A percentile compares a stretch with the other conserved stretches of the same genome.
Conservation (phyloP, 2,888 invertebrate genomes). For the Catocala fraxini region DNA sequence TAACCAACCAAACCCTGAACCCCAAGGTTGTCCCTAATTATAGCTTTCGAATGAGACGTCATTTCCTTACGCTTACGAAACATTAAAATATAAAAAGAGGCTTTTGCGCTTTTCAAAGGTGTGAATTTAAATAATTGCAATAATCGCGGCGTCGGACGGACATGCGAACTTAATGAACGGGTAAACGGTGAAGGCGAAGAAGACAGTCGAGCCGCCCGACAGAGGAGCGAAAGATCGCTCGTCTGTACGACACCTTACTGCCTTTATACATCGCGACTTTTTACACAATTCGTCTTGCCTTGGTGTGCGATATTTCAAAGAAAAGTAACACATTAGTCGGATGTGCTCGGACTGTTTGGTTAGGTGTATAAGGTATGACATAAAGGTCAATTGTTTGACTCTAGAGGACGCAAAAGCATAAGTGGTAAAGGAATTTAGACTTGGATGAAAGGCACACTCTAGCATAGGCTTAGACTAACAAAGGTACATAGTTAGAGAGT, state of each 20-base stretch:
- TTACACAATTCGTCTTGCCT: background rate
- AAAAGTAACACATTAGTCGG: no score
- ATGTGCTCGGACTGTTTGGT: no score
- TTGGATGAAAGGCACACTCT: no score
- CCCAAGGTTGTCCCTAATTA: constrained; percentile 85
- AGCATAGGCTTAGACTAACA: no score
- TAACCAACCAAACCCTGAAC: constrained; percentile 75
- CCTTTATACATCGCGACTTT: constrained; percentile 9
- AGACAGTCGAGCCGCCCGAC: constrained; percentile 66
- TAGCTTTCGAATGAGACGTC: constrained; percentile 87
- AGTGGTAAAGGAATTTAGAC: no score
- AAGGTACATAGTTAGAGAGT: no score
- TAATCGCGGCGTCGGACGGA: constrained; percentile 78
- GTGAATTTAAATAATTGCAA: constrained; percentile 88
- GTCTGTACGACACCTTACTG: constrained; percentile 42
- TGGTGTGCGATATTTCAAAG: background rate
- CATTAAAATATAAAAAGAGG: constrained; percentile 84
- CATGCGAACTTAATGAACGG: constrained; percentile 85
- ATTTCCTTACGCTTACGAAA: constrained; percentile 85
- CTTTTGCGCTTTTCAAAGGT: constrained; percentile 84
- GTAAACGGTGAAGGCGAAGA: constrained; percentile 69
- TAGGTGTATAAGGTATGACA: no score
- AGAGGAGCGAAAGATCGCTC: constrained; percentile 53
- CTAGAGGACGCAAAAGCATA: no score
- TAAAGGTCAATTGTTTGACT: no score